phyloP scores from a whole-genome alignment of 2,113 vertebrate species.

The Chiloscyllium plagiosum region DNA sequence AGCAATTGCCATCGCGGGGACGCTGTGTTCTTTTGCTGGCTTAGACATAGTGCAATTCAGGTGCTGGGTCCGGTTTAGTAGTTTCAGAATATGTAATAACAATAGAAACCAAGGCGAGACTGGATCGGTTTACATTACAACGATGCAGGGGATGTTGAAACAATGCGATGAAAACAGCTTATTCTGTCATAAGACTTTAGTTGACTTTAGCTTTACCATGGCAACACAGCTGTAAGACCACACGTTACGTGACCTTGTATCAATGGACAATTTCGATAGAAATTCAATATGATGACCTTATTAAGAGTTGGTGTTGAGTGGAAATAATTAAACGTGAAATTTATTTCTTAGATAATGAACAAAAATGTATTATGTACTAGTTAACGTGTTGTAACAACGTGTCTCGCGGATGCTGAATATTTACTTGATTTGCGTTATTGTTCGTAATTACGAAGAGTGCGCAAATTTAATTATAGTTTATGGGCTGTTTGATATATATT shows the following conservation, averaged over 20 bases:
- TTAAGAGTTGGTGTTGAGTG: neutral
- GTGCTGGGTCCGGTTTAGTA: neutral
- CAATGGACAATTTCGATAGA: conserved; percentile 8
- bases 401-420: neutral
- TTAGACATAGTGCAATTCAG: neutral
- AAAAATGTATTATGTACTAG: neutral
- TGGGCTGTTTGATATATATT: neutral
- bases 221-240: conserved; percentile 19
- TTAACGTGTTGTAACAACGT: neutral
- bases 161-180: conserved; percentile 7
- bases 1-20: neutral
- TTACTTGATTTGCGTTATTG: neutral
- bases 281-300: neutral
- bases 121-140: neutral
- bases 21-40: neutral
- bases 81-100: neutral
- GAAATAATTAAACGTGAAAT: neutral
- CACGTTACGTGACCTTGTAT: conserved; percentile 24
- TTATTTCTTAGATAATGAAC: neutral
- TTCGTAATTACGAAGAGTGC: neutral
- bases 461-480: neutral
- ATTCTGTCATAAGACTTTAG: conserved; percentile 28
- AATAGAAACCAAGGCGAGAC: neutral
- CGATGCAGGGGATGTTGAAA: neutral
- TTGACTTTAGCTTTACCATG: conserved; percentile 35